A percentile compares a stretch with the other conserved stretches of the same genome.
phyloP scores from a whole-genome alignment of 2,797 vertebrate genomes.

The Enteromius mattozi region DNA sequence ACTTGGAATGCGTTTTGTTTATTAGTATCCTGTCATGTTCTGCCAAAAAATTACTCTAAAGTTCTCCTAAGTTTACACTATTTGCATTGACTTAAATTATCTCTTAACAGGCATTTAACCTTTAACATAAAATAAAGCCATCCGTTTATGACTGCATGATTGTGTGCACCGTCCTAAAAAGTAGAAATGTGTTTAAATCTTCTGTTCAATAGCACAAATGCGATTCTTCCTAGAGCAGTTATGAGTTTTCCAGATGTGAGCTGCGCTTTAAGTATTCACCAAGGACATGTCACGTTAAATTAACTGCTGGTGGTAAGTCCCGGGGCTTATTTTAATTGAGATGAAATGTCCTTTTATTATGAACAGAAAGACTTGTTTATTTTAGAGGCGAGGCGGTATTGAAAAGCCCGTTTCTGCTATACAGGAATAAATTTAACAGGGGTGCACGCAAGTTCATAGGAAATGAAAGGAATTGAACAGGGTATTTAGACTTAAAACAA shows the following conservation, averaged over 20 bases:
- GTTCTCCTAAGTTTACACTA: slow-evolving; percentile 25
- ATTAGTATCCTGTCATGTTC: slow-evolving; percentile 15
- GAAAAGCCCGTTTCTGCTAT: slow-evolving; percentile 29
- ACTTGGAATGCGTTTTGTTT: slow-evolving; percentile 25
- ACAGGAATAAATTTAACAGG: slow-evolving; percentile 10
- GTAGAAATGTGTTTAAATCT: slow-evolving; percentile 44
- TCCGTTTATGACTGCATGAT: slow-evolving; percentile 51
- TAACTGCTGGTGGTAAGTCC: slow-evolving; percentile 21
- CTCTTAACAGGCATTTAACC: slow-evolving; percentile 49
- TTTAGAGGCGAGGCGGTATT: slow-evolving; percentile 39
- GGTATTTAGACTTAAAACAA: slow-evolving; percentile 43
- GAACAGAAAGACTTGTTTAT: slow-evolving; percentile 47
- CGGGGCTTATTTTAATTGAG: slow-evolving; percentile 48
- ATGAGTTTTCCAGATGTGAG: slow-evolving; percentile 14
- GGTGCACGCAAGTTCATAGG: slow-evolving; percentile 16
- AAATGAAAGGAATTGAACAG: slow-evolving; percentile 6
- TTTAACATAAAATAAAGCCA: slow-evolving; percentile 53
- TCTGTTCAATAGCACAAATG: slow-evolving; percentile 38
- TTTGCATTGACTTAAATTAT: slow-evolving; percentile 22
- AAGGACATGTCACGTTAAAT: slow-evolving; percentile 35
- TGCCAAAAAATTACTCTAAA: slow-evolving; percentile 27
- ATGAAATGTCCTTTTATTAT: slow-evolving; percentile 46
- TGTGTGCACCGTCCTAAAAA: slow-evolving; percentile 38
- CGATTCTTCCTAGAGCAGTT: slow-evolving; percentile 26
- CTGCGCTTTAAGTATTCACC: slow-evolving; percentile 40